Base-by-base conservation (phyloP, 2,888 invertebrate genomes). In the Clanis bilineata region DNA sequence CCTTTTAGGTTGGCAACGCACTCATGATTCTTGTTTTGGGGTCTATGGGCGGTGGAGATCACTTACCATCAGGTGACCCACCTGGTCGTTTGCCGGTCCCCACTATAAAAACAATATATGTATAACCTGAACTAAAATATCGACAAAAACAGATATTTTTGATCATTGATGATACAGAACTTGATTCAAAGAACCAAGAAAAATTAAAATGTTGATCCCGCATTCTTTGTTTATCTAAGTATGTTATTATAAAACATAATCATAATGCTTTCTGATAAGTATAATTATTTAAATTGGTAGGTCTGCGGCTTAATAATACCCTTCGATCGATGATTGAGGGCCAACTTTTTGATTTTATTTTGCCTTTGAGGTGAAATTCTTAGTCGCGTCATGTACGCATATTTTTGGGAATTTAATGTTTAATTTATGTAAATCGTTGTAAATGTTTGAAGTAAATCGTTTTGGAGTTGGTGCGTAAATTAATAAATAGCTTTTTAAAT, bases 151-250 rank as follows among this genome's bases (percentile, higher is more conserved):
- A n/a, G n/a, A n/a, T n/a, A n/a, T n/a, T n/a, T n/a, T n/a, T n/a
- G n/a, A n/a, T n/a, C n/a, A n/a, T n/a, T n/a, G n/a, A n/a, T n/a
- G n/a, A n/a, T n/a, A n/a, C n/a, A n/a, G n/a, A n/a, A 23, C 12
- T 10, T 12, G 43, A 6, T 10, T 21, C 43, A 45, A 45, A 22
- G n/a, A 6, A 23, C 10, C 10, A 45, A 6, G n/a, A 43, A 43
- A 21, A 43, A 43, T 22, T 44, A 22, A 7, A 43, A 43, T 15
- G 43, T 43, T 43, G 21, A n/a, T 6, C 28, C 28, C 9, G 28
- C 47, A 47, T 47, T 47, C 47, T 47, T 47, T 47, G 47, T 47
- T 47, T 47, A 47, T 25, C 15, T 47, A 47, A 47, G 25, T 47
- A 47, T 47, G 47, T 47, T 28, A 47, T 47, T 47, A 47, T 25